A percentile compares a stretch with the other conserved stretches of the same genome.
phyloP scores from a whole-genome alignment of 2,888 invertebrate species.

The Kuschelorhynchus macadamiae region DNA sequence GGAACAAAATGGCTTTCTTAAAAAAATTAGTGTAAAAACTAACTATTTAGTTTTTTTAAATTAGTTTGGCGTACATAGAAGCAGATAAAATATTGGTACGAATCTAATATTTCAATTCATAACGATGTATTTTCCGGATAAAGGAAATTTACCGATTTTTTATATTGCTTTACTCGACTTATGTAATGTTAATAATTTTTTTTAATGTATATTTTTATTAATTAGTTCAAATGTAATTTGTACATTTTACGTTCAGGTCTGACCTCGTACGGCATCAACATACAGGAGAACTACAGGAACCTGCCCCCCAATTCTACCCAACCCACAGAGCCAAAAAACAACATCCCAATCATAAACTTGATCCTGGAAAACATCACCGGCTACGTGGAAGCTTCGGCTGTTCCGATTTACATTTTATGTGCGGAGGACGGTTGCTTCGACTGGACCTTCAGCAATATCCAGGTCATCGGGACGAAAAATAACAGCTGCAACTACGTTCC shows the following conservation, averaged over 20 bases:
- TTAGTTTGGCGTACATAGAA: too few species aligned
- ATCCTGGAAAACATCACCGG: slow-evolving; percentile 35
- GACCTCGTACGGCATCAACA: slow-evolving; percentile 49
- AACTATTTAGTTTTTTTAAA: too few species aligned
- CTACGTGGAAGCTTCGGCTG: slow-evolving; percentile 23
- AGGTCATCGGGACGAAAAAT: slow-evolving; percentile 30
- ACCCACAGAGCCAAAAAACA: slow-evolving; percentile 37
- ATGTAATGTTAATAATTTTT: too few species aligned
- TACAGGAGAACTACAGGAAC: slow-evolving; percentile 51
- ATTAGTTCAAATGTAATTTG: too few species aligned
- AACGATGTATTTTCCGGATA: too few species aligned
- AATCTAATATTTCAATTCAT: too few species aligned
- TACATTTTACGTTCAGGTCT: slow-evolving; percentile 36
- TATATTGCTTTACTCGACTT: too few species aligned
- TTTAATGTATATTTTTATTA: too few species aligned
- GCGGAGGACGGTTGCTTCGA: slow-evolving; percentile 46
- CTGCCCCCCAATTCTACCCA: slow-evolving; percentile 35
- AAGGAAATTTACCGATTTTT: too few species aligned
- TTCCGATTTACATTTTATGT: slow-evolving; percentile 49
- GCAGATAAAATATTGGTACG: too few species aligned
- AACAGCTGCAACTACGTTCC: slow-evolving; percentile 43
- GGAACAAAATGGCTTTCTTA: too few species aligned
- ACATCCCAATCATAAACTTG: slow-evolving; percentile 50
- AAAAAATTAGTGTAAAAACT: too few species aligned
- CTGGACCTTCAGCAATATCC: slow-evolving; percentile 45